Evolutionary conservation across 2,797 vertebrate species (phyloP).

Genomic region (Sebastes flavidus): DNA sequence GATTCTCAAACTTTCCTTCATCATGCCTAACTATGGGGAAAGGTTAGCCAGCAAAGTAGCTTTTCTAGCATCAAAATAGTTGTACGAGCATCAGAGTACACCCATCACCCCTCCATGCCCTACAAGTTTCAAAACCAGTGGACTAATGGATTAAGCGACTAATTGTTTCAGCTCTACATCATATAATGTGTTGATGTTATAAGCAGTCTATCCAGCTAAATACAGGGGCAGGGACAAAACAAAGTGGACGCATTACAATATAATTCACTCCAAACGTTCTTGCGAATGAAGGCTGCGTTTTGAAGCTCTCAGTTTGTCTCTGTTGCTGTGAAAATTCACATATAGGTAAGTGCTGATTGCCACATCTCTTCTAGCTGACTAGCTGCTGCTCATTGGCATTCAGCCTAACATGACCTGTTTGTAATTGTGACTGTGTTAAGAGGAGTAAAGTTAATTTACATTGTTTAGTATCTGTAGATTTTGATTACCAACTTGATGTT

Average conservation of each 20-base stretch:
- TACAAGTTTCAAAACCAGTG: background rate
- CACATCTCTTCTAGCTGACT: background rate
- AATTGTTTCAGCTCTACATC: background rate
- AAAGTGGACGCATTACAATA: background rate
- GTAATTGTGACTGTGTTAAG: background rate
- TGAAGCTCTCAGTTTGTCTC: background rate
- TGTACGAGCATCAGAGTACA: rapidly evolving
- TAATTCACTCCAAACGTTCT: background rate
- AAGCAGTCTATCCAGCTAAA: background rate
- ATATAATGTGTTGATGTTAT: background rate
- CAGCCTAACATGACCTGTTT: background rate
- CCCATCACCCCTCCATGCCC: background rate
- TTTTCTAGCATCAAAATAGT: background rate
- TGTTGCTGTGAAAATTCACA: background rate
- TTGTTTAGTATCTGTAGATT: background rate
- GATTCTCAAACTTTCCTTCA: background rate
- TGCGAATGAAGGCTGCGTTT: background rate
- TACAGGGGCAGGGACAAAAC: background rate
- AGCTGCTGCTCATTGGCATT: background rate
- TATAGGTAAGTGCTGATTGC: background rate
- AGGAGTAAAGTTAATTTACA: background rate
- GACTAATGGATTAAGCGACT: background rate
- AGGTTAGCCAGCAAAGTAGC: background rate
- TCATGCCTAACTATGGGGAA: background rate
- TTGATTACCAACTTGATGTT: background rate